phyloP scores from a whole-genome alignment of 2,797 vertebrate genomes.

The Ptychobarbus kaznakovi region DNA sequence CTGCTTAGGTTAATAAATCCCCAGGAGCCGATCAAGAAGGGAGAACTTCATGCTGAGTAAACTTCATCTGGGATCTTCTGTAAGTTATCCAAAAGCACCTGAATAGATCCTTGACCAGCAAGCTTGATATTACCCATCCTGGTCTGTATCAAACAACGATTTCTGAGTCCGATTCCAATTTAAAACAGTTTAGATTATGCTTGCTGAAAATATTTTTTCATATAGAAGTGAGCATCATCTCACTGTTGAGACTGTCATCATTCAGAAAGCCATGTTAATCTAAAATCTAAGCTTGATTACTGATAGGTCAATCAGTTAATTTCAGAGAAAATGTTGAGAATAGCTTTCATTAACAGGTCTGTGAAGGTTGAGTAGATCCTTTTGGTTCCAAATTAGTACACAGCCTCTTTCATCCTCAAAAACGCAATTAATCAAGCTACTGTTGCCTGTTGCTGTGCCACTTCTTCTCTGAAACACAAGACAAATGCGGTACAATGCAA shows the following conservation, averaged over 20 bases:
- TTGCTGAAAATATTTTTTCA: neutral
- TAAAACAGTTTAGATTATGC: neutral
- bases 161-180: neutral
- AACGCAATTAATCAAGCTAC: constrained; percentile 47
- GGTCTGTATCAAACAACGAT: neutral
- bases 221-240: neutral
- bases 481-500: neutral
- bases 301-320: constrained; percentile 56
- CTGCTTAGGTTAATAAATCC: constrained; percentile 50
- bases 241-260: neutral
- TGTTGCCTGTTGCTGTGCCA: constrained; percentile 13
- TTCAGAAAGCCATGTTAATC: neutral
- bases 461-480: neutral
- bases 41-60: constrained; percentile 14
- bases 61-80: constrained; percentile 27
- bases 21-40: constrained; percentile 39
- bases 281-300: constrained; percentile 41
- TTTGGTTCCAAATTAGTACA: constrained; percentile 55
- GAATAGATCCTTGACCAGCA: constrained; percentile 1
- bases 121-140: neutral
- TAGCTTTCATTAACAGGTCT: constrained; percentile 40
- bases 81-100: neutral
- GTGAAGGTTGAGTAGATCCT: constrained; percentile 31
- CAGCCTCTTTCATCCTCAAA: constrained; percentile 45
- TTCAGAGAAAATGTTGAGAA: constrained; percentile 30